A percentile compares a stretch with the other conserved stretches of the same genome.
phyloP scores from a whole-genome alignment of 2,888 invertebrate species.

The Cataglyphis altisquamis region DNA sequence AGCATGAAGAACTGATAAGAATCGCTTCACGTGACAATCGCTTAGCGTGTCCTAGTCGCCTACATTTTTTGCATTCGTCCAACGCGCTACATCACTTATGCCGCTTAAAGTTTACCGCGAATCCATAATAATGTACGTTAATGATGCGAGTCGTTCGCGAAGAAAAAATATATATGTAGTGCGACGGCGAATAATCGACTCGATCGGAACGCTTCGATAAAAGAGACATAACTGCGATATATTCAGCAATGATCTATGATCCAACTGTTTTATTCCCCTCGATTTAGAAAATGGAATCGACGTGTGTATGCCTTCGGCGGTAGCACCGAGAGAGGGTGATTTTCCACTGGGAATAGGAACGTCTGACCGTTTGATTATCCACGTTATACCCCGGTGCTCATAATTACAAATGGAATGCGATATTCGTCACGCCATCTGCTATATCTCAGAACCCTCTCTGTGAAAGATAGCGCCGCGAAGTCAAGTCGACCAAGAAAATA shows the following conservation, averaged over 20 bases:
- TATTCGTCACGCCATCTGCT: constrained; percentile 79
- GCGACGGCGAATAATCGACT: constrained; percentile 47
- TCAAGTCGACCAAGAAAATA: constrained; percentile 29
- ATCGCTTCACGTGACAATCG: neutral
- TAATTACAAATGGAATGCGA: constrained; percentile 77
- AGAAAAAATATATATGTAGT: constrained; percentile 29
- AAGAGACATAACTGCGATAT: constrained; percentile 58
- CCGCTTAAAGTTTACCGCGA: neutral
- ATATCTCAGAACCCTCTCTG: constrained; percentile 58
- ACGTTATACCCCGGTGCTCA: constrained; percentile 65
- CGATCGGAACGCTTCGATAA: constrained; percentile 52
- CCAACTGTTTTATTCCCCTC: constrained; percentile 61
- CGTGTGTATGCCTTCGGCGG: constrained; percentile 45
- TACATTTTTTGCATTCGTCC: neutral
- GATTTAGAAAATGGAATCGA: constrained; percentile 51
- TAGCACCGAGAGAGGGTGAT: constrained; percentile 62
- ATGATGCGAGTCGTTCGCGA: neutral
- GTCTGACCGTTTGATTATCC: constrained; percentile 74
- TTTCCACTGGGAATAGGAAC: constrained; percentile 72
- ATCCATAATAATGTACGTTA: neutral
- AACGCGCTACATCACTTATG: neutral
- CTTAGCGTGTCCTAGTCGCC: neutral
- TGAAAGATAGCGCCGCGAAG: constrained; percentile 29
- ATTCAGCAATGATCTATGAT: constrained; percentile 57
- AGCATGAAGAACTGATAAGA: constrained; percentile 20